Evolutionary conservation across 2,888 invertebrate genomes (phyloP).

Genomic region (Melipona beecheii): DNA sequence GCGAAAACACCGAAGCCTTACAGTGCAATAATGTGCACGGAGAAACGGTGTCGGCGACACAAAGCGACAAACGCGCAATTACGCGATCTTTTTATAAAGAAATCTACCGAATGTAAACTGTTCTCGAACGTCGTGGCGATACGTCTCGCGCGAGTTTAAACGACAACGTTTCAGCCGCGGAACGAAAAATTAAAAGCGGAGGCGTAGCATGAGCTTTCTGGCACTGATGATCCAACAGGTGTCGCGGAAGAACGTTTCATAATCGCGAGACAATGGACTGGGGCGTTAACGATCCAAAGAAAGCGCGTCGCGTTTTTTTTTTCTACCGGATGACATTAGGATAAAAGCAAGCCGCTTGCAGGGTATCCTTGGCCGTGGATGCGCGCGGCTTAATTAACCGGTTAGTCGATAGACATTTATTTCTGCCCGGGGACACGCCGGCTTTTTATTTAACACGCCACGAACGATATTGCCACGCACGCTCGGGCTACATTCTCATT

Average conservation of each 20-base stretch:
- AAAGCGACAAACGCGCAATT: background rate
- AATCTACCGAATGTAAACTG: background rate
- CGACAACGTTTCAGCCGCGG: too few relatives aligned
- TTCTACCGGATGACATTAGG: background rate
- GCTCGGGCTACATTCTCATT: conserved; percentile 39
- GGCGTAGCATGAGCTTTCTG: background rate
- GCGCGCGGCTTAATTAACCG: conserved; percentile 46
- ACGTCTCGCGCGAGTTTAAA: background rate
- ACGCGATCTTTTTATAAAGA: background rate
- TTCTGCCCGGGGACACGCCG: conserved; percentile 15
- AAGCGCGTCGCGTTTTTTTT: conserved; percentile 8
- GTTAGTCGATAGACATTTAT: conserved; percentile 47
- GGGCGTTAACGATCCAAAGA: conserved; percentile 30
- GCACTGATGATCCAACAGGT: conserved; percentile 24
- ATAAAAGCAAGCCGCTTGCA: conserved; percentile 30
- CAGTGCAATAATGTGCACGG: background rate
- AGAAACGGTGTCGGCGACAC: background rate
- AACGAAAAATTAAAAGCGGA: background rate
- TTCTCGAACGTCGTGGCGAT: background rate
- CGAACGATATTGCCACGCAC: conserved; percentile 25
- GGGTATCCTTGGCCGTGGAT: background rate
- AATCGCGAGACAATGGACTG: conserved; percentile 15
- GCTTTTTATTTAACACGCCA: conserved; percentile 45
- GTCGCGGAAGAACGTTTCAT: conserved; percentile 21
- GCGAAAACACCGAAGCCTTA: background rate